Base-by-base conservation (phyloP, 2,888 invertebrate species). In the Nomada ferruginata region DNA sequence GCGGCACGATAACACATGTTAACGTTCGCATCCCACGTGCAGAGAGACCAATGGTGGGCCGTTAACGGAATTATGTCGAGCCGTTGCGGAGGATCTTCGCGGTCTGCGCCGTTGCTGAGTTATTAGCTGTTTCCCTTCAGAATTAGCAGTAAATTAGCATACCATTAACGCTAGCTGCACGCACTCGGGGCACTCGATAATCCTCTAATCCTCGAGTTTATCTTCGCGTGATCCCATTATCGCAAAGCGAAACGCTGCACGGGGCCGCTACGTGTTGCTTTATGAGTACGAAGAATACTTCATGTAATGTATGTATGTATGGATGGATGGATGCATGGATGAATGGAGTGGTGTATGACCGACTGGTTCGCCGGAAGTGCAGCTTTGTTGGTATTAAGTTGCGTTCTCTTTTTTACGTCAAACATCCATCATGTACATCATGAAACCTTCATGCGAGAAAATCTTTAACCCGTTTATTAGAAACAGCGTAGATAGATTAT, bases 121-220 rank as follows among this genome's bases (percentile, higher is more conserved):
- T 90, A 91, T 91, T 89, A 90, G 85, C 86, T 83, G 89, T 87
- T 90, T 90, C 89, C 86, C 87, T 83, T 86, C 72, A 87, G 89
- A 89, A 90, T 91, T 89, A 91, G 85, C 87, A 85, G 82, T 80
- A 80, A 87, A 91, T 91, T 91, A 91, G 89, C 89, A 90, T 90
- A 87, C 87, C 85, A 89, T 90, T 87, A 90, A 85, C 80, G 85
- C 69, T 73, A 60, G 74, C 78, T 79, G 86, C 83, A 79, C 86
- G 87, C 86, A 85, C 83, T 71, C 70, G 60, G 85, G 79, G 84
- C 85, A 83, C 84, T 89, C 87, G 88, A 90, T 87, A 88, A 90
- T 90, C 84, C 85, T 70, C 84, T 89, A 84, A 86, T 84, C 89
- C 85, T 20, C 20, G 82, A 72, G 84, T 88, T 87, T 86, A 85